A percentile compares a stretch with the other conserved stretches of the same genome.
Conservation (phyloP, 2,113 vertebrate genomes). For the Phodopus roborovskii region DNA sequence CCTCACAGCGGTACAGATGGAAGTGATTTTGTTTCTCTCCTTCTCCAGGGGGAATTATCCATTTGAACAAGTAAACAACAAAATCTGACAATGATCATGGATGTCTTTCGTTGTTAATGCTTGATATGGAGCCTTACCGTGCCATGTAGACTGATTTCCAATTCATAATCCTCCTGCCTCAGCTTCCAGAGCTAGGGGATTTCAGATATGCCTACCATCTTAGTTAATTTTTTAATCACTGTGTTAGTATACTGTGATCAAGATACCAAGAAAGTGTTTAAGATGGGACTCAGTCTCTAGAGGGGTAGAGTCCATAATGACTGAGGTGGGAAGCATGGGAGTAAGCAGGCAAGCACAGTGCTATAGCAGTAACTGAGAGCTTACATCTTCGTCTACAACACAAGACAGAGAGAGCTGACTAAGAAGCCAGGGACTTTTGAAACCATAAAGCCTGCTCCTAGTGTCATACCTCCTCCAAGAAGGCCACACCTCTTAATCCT, state of each 20-base stretch:
- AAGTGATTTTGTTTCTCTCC: constrained; percentile 71
- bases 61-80: constrained; percentile 58
- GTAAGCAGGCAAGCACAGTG: no score
- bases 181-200: no score
- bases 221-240: background rate
- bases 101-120: background rate
- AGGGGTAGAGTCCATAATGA: no score
- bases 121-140: background rate
- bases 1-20: constrained; percentile 73
- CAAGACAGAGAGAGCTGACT: background rate
- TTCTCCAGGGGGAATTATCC: background rate
- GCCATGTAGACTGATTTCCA: background rate
- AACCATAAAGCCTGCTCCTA: background rate
- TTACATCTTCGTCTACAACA: background rate
- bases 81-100: constrained; percentile 11
- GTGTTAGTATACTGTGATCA: background rate
- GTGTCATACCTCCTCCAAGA: background rate
- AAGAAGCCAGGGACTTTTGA: background rate
- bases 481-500: background rate
- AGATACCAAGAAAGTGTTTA: background rate
- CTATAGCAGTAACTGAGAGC: background rate
- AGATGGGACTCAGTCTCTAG: background rate
- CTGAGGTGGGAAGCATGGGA: background rate
- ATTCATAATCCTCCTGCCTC: background rate
- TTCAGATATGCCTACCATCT: background rate